These are phyloP conservation scores for Momotus momota DNA, from an alignment of 2,797 vertebrate species.

Conservation along the genomic window DNA sequence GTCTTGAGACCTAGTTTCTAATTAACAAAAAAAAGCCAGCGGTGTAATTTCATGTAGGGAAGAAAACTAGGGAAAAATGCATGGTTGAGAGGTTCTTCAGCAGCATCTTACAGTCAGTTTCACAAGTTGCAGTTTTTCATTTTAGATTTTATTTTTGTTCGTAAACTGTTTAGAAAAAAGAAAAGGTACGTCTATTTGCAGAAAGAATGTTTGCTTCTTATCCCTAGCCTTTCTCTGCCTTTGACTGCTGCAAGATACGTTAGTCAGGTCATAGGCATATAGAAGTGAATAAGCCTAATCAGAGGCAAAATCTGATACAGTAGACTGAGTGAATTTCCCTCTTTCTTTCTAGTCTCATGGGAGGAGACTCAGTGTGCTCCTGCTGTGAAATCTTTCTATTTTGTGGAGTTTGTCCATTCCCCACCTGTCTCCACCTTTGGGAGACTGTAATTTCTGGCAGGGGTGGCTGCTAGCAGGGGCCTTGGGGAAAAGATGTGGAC, in stretches of 20 bases:
- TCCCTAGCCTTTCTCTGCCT: neutral
- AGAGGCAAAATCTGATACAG: neutral
- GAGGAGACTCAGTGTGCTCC: neutral
- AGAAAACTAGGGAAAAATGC: neutral
- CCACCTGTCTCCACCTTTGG: rapidly evolving
- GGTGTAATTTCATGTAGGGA: neutral
- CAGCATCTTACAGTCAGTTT: neutral
- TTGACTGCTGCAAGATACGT: neutral
- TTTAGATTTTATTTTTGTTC: neutral
- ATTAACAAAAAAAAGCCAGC: neutral
- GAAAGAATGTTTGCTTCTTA: neutral
- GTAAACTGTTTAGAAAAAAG: neutral
- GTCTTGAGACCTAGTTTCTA: conserved; percentile 15
- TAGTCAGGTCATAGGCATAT: neutral
- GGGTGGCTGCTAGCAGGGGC: neutral
- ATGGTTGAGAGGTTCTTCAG: neutral
- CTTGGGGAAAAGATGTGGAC: neutral
- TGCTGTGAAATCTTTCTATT: neutral
- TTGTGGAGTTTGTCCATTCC: neutral
- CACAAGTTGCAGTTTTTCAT: neutral
- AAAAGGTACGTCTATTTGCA: neutral
- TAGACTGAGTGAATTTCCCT: neutral
- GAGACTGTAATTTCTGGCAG: neutral
- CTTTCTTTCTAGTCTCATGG: neutral
- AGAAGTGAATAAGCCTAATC: neutral